phyloP scores from a whole-genome alignment of 2,113 vertebrate species.

The Gambusia holbrooki region DNA sequence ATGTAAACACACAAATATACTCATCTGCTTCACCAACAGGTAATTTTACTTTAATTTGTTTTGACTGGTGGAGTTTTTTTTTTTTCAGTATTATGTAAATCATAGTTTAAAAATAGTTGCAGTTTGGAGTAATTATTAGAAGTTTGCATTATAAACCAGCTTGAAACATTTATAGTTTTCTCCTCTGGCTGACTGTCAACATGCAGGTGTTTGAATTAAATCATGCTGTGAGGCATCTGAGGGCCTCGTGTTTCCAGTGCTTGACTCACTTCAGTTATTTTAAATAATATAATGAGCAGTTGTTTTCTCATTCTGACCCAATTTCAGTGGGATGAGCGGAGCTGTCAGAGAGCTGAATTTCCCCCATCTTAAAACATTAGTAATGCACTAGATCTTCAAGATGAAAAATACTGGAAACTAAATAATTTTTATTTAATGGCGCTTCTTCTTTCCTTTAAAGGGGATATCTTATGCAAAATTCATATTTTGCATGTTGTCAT shows the following conservation, averaged over 20 bases:
- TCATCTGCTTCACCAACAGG: no score
- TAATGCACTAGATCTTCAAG: background rate
- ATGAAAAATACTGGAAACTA: background rate
- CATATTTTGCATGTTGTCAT: no score
- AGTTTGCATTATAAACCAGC: background rate
- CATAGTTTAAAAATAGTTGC: background rate
- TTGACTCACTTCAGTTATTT: slow-evolving; percentile 35
- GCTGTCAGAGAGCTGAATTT: background rate
- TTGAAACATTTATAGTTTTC: background rate
- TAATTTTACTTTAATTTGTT: no score
- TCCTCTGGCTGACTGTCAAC: slow-evolving; percentile 23
- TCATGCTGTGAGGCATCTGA: slow-evolving; percentile 26
- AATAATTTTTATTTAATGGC: background rate
- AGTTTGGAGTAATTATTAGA: background rate
- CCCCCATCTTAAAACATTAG: background rate
- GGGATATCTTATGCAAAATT: no score
- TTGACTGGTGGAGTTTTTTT: no score
- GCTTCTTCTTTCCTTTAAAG: background rate
- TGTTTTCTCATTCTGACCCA: slow-evolving; percentile 37
- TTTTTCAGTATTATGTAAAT: no score
- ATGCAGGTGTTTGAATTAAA: slow-evolving; percentile 42
- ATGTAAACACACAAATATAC: no score
- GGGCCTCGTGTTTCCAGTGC: slow-evolving; percentile 23
- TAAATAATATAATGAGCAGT: slow-evolving; percentile 9
- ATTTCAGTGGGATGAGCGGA: slow-evolving; percentile 8